Evolutionary conservation across 2,797 vertebrate species (phyloP).

Genomic region (Rachycentron canadum): DNA sequence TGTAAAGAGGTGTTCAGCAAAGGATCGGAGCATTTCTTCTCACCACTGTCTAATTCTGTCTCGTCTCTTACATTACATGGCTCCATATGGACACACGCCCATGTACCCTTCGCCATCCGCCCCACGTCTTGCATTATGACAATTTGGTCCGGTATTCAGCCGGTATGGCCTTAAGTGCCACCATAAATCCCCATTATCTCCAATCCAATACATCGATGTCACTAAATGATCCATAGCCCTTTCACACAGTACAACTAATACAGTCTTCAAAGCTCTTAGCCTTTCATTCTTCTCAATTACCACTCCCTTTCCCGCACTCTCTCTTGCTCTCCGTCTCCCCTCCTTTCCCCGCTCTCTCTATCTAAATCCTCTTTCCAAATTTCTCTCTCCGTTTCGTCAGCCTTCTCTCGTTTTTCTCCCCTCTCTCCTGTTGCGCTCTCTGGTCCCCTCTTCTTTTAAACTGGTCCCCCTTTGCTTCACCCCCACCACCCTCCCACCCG

Average conservation of each 20-base stretch:
- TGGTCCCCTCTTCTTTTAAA: slow-evolving; percentile 59
- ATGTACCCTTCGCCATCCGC: slow-evolving; percentile 52
- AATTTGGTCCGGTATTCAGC: slow-evolving; percentile 66
- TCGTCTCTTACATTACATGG: slow-evolving; percentile 25
- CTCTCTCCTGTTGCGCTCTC: slow-evolving; percentile 67
- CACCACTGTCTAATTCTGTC: background rate
- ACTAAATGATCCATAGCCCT: slow-evolving; percentile 82
- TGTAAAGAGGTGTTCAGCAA: background rate
- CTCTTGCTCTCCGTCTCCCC: slow-evolving; percentile 35
- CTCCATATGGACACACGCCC: slow-evolving; percentile 52
- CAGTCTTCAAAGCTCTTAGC: slow-evolving; percentile 83
- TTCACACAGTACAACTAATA: slow-evolving; percentile 81
- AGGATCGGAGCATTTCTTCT: background rate
- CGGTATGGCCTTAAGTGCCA: slow-evolving; percentile 62
- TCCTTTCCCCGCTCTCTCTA: slow-evolving; percentile 18
- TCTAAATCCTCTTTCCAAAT: slow-evolving; percentile 78
- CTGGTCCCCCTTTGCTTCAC: slow-evolving; percentile 43
- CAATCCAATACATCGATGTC: slow-evolving; percentile 79
- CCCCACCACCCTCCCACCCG: slow-evolving; percentile 17
- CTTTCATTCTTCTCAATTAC: slow-evolving; percentile 83
- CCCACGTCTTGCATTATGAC: slow-evolving; percentile 72
- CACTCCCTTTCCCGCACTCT: slow-evolving; percentile 67
- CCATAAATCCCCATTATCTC: slow-evolving; percentile 81
- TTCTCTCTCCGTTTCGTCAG: slow-evolving; percentile 78
- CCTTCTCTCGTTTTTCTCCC: slow-evolving; percentile 42